Evolutionary conservation across 2,797 vertebrate species (phyloP), one percentile per base, ranked within the genome.

Genomic region (Myoxocephalus aenaeus): DNA sequence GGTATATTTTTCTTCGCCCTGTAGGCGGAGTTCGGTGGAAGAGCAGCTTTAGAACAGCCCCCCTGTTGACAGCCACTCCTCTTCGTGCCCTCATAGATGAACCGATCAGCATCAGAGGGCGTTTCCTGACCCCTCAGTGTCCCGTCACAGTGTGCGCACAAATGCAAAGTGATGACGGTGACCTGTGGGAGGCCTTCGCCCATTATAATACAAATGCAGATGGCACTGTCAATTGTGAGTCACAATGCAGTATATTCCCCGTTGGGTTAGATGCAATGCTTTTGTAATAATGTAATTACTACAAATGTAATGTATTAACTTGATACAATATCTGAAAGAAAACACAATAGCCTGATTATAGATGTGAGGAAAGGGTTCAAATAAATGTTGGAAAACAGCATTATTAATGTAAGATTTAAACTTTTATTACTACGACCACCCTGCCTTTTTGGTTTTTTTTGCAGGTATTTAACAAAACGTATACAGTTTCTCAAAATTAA

Each of bases 171-270:
- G 93, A 95, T 12, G 91, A 94, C 0, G 92, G 90, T 11, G 92
- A 94, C 76, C 87, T 86, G 69, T 95, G 94, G 94, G 90, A 94
- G 54, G 70, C 92, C 0, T 90, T 86, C 4, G 90, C 89, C 17
- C 92, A 94, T 87, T 94, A 92, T 67, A 82, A 80, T 11, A 83
- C 92, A 25, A 72, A 88, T 32, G 17, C 67, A 51, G 75, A 83
- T 2, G 93, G 94, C 14, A 70, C 71, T 1, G 11, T 94, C 40
- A 80, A 82, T 89, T 76, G 94, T 94, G 72, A 92, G 93, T 89
- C 11, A 11, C 36, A 18, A 7, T 34, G 27, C 22, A 25, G 0
- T 44, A 36, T 44, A 46, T 36, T 76, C 17, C 20, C 20, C 32
- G 12, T 29, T 71, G 29, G 36, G 54, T 38, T 25, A 62, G 18